Conservation (phyloP, 2,113 vertebrate genomes). For the Vicugna pacos region DNA sequence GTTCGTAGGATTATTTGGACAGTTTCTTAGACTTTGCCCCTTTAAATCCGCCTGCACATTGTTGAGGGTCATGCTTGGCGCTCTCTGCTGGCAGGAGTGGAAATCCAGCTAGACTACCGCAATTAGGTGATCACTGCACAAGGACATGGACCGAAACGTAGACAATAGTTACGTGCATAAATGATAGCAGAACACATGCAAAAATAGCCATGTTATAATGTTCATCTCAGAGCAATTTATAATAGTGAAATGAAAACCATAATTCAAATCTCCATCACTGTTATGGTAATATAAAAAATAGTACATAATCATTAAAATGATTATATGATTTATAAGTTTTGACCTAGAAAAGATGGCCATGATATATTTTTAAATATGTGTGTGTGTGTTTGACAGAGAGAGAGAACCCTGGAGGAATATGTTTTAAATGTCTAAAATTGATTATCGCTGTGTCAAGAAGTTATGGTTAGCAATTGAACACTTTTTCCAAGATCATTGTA, state of each 20-base stretch:
- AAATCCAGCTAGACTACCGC: neutral
- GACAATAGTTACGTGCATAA: neutral
- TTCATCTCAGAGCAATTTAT: neutral
- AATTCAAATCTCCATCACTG: neutral
- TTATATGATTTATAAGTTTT: neutral
- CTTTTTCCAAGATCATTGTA: neutral
- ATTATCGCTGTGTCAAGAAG: neutral
- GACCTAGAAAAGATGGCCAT: neutral
- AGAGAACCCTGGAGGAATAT: neutral
- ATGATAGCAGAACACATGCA: neutral
- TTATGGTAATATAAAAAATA: neutral
- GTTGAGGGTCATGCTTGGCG: too few relatives aligned
- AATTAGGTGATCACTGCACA: neutral
- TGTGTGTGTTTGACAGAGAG: neutral
- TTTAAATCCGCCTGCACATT: too few relatives aligned
- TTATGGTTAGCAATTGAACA: neutral
- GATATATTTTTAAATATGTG: neutral
- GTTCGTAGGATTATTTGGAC: neutral
- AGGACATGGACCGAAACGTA: neutral
- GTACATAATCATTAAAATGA: neutral
- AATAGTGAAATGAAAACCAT: neutral
- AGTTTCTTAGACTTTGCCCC: neutral
- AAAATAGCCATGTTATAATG: neutral
- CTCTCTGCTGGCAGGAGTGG: neutral
- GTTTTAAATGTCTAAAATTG: neutral